Base-by-base conservation (phyloP, 2,888 invertebrate genomes). In the Eristalinus sepulchralis region DNA sequence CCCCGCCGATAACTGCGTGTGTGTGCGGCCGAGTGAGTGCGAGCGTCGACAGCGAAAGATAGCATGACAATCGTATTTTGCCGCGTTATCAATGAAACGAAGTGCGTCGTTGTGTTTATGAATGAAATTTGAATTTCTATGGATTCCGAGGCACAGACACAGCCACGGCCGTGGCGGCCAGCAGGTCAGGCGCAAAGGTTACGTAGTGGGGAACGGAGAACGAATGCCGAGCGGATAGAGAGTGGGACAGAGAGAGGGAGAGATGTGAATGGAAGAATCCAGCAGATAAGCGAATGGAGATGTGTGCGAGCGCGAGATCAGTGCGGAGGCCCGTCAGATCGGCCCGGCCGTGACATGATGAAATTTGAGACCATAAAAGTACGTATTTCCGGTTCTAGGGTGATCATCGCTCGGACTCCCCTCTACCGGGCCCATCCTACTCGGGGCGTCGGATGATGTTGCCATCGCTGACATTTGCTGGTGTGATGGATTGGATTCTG, bases 91-190 rank as follows among this genome's bases (percentile, higher is more conserved):
- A 85, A 85, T 81, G 76, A 67, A 71, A 67, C 63, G 70, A 72
- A 64, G 36, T 47, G 70, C 39, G 75, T 66, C 71, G 60, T 76
- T 71, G 71, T 39, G 55, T 76, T 85, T 81, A 80, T 85, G 84
- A 85, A 85, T 81, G 84, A 84, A 85, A 84, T 85, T 81, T 85
- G 67, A 85, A 85, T 77, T 72, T 68, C 67, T 81, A 77, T 68
- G 9, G 59, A 75, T 27, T 75, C 33, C 39, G 36, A 10, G 11
- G 22, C 39, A 47, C 39, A 47, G n/a, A 17, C 47, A 0, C 47
- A 17, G 17, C 17, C 17, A 8, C 47, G 17, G 17, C 47, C 47
- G 47, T n/a, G 13, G 27, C 22, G 78, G 47, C 31, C 47, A 13
- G 24, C 70, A 78, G 78, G 79, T 79, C 67, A 72, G 36, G 22